These are phyloP conservation scores for Holotrichia oblita DNA, from an alignment of 1,140 invertebrate species.

Conservation along the genomic window DNA sequence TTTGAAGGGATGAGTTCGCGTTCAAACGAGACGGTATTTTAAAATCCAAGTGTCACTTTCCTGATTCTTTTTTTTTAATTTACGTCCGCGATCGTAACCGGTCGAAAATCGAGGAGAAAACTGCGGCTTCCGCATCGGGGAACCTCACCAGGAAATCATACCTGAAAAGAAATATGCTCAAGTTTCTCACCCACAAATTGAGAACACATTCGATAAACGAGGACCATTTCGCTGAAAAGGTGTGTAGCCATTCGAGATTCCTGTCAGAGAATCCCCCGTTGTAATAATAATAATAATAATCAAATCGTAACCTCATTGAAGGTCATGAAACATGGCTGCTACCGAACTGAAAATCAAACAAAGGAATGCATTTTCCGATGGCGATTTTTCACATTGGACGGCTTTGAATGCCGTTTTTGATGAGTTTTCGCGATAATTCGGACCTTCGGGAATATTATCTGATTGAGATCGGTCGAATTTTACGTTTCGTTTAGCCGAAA, in stretches of 20 bases:
- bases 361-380: constrained; percentile 56
- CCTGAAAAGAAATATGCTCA: constrained; percentile 72
- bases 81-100: not conserved
- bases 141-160: constrained; percentile 42
- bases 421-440: not conserved
- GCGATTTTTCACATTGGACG: constrained; percentile 43
- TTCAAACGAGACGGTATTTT: constrained; percentile 44
- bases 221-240: constrained; percentile 65
- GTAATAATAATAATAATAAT: constrained; percentile 31
- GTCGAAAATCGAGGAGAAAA: constrained; percentile 47
- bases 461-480: not conserved
- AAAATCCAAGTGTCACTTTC: constrained; percentile 23
- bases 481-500: constrained; percentile 18
- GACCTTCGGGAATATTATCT: not conserved
- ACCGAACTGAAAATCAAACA: constrained; percentile 54
- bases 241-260: constrained; percentile 50
- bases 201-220: constrained; percentile 83
- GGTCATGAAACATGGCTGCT: constrained; percentile 62
- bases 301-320: constrained; percentile 57
- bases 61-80: not conserved
- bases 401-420: not conserved
- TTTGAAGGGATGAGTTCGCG: constrained; percentile 45
- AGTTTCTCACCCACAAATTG: constrained; percentile 81
- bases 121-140: constrained; percentile 56
- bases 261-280: not conserved